These are phyloP conservation scores for Parnassius glacialis DNA, from an alignment of 2,888 invertebrate genomes.

Conservation along the genomic window DNA sequence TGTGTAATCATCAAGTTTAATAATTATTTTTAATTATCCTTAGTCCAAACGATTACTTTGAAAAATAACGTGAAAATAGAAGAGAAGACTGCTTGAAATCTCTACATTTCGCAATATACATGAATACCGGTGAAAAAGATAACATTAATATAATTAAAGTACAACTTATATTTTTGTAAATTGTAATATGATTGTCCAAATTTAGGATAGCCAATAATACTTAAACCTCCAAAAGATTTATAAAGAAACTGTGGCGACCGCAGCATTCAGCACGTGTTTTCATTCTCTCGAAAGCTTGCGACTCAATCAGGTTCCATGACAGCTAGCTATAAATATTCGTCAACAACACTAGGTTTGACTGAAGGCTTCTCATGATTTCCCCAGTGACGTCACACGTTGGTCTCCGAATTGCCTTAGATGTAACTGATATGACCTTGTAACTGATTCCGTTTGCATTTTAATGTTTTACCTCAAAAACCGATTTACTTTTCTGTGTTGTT, in stretches of 20 bases:
- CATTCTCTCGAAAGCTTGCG: slow-evolving; percentile 26
- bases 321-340: slow-evolving; percentile 61
- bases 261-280: slow-evolving; percentile 5
- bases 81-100: no score
- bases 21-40: no score
- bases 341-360: slow-evolving; percentile 46
- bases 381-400: slow-evolving; percentile 49
- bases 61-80: no score
- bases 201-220: no score
- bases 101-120: no score
- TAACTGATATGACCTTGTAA: slow-evolving; percentile 31
- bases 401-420: slow-evolving; percentile 46
- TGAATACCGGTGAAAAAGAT: no score
- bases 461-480: neutral
- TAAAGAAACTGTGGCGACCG: neutral
- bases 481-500: neutral
- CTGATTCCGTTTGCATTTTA: neutral
- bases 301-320: slow-evolving; percentile 32
- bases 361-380: slow-evolving; percentile 57
- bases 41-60: no score
- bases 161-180: no score
- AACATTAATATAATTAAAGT: no score
- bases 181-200: no score
- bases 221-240: no score
- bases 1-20: no score